These are phyloP conservation scores for Lycaon pictus DNA, from an alignment of 2,113 vertebrate genomes.

Conservation along the genomic window DNA sequence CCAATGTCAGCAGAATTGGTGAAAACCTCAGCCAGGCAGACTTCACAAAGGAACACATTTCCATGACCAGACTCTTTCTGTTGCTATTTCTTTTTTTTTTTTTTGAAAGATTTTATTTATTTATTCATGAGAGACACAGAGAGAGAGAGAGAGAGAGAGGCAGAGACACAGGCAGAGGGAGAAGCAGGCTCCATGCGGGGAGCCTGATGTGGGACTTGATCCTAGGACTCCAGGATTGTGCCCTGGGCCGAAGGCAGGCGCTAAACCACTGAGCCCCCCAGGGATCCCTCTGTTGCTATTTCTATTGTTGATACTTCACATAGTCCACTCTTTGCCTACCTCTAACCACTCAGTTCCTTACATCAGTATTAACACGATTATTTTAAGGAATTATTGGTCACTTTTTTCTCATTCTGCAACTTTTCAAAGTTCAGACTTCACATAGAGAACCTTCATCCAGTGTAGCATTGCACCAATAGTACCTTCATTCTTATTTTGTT, in stretches of 20 bases:
- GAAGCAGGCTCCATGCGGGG: no score
- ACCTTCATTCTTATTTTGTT: not conserved
- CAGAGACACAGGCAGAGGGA: no score
- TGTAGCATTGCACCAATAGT: rapidly evolving
- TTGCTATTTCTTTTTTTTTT: not conserved
- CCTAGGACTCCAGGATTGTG: no score
- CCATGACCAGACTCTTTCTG: not conserved
- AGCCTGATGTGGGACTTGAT: no score
- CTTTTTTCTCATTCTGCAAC: not conserved
- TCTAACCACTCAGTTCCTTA: not conserved
- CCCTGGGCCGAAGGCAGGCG: no score
- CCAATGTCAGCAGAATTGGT: rapidly evolving
- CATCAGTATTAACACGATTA: not conserved
- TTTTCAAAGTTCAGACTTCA: not conserved
- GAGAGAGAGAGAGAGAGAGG: no score
- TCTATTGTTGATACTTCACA: not conserved
- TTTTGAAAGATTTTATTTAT: no score
- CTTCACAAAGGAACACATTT: rapidly evolving
- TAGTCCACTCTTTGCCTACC: not conserved
- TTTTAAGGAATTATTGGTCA: not conserved
- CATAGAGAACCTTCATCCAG: not conserved
- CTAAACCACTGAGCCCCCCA: no score
- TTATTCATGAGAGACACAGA: no score
- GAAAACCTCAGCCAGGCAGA: not conserved
- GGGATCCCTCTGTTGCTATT: not conserved